Evolutionary conservation across 2,113 vertebrate genomes (phyloP), one percentile per base, ranked within the genome.

Genomic region (Chitala chitala): DNA sequence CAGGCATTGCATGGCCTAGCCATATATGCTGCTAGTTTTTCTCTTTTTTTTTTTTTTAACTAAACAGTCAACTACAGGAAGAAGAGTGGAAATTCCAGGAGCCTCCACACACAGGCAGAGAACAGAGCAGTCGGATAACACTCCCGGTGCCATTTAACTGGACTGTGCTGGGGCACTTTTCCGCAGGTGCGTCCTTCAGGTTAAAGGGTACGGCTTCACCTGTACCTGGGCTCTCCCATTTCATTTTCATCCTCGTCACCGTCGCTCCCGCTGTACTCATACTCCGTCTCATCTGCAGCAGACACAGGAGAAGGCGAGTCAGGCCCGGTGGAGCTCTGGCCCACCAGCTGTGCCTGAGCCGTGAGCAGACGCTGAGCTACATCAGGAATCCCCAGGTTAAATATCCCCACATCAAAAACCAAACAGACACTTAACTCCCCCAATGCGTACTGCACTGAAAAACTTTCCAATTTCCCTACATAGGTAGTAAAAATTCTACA

Each of bases 191-290:
- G 42, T 40, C 3, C 8, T n/a, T 40, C 17, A 38, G 38, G 36
- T 65, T 1, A 13, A 40, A 6, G 40, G 15, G 1, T 3, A 4
- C 36, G 42, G 40, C 20, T 17, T 26, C 55, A 69, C n/a, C 10
- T 42, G 55, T 86, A 99, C 97, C 96, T 98, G 42, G 94, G 95
- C 63, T 99, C 96, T 70, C 95, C 95, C 0, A 91, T 88, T 71
- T 98, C 95, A 36, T 92, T 89, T 79, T 96, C 96, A 73, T 99
- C 98, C 54, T 98, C 95, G 77, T 99, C 97, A 73, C 98, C 98
- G 78, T 99, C 96, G 73, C 97, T 99, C 78, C 95, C 96, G 12
- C 96, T 99, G 90, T 98, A 99, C 73, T 98, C 97, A 0, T 98
- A 98, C 78, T 99, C 96, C 0, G 95, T 99, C 86, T 99, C 97